Conservation (phyloP, 2,888 invertebrate species). For the Lottia scabra region DNA sequence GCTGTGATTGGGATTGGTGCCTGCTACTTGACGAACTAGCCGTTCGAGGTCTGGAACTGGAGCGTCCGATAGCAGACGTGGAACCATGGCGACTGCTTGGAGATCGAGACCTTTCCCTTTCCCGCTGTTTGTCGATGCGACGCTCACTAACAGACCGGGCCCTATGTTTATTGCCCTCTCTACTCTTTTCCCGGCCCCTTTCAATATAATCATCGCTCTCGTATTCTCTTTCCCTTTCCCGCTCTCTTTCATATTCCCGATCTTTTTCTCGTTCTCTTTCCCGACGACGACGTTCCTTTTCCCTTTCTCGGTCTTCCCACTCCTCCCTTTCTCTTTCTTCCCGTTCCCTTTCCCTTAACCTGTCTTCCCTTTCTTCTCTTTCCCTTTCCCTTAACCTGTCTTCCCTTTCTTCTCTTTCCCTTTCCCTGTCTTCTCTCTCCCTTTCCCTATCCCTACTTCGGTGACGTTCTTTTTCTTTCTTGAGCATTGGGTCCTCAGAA, state of each 20-base stretch:
- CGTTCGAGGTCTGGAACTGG: background rate
- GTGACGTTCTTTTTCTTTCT: too few species aligned
- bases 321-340: background rate
- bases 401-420: background rate
- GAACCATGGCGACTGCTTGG: background rate
- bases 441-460: background rate
- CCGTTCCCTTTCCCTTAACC: background rate
- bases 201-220: background rate
- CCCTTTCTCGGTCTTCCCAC: background rate
- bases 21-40: background rate
- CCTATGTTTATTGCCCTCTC: background rate
- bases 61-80: background rate
- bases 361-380: background rate
- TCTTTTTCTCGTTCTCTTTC: background rate
- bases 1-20: background rate
- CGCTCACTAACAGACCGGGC: too few species aligned
- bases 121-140: background rate
- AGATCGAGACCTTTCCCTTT: background rate
- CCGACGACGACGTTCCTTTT: background rate
- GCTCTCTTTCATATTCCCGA: slow-evolving; percentile 3
- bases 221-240: background rate
- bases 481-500: too few species aligned
- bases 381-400: background rate
- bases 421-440: too few species aligned
- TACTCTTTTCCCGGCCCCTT: background rate